Evolutionary conservation across 2,113 vertebrate species (phyloP), one percentile per base, ranked within the genome.

Genomic region (Chauna torquata): DNA sequence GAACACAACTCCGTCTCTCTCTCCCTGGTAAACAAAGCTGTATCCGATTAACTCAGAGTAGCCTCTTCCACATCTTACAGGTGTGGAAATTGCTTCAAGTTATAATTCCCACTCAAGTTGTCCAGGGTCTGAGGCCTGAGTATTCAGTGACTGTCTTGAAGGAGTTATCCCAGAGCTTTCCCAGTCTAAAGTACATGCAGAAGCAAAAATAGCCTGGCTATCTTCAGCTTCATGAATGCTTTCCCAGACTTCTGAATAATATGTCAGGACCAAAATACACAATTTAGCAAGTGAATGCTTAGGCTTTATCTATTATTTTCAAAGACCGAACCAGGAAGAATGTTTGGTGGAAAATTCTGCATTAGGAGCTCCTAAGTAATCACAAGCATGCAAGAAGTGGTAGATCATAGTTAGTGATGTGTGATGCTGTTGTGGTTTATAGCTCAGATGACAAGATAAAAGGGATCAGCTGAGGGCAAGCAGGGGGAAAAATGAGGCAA

Each of bases 21-120:
- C 42, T 45, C 15, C 20, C 13, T 5, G 80, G 2, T 11, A 62
- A 68, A 54, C 7, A 71, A 66, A 92, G 11, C 5, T 17, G 40
- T 64, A 91, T 76, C 13, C 18, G 3, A 8, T 4, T 34, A 18
- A 7, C 32, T 84, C 25, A 65, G 69, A 61, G 36, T 24, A 83
- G 12, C 24, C 12, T 42, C 6, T 77, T 19, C 68, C 16, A 9
- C 22, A 16, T 54, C 30, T 44, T 75, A 57, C 16, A 44, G 49
- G 19, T 27, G 13, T 0, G 9, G 45, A 79, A 57, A 68, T 62
- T 88, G 8, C 38, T 83, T 42, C 30, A 25, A 32, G 45, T 47
- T 0, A 0, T 64, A 69, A 45, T 78, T 88, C 34, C 12, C 15
- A 32, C 6, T 52, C 7, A 23, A 0, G 1, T 40, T 81, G 30